These are phyloP conservation scores for Maniola hyperantus DNA, from an alignment of 2,888 invertebrate species.

Conservation along the genomic window DNA sequence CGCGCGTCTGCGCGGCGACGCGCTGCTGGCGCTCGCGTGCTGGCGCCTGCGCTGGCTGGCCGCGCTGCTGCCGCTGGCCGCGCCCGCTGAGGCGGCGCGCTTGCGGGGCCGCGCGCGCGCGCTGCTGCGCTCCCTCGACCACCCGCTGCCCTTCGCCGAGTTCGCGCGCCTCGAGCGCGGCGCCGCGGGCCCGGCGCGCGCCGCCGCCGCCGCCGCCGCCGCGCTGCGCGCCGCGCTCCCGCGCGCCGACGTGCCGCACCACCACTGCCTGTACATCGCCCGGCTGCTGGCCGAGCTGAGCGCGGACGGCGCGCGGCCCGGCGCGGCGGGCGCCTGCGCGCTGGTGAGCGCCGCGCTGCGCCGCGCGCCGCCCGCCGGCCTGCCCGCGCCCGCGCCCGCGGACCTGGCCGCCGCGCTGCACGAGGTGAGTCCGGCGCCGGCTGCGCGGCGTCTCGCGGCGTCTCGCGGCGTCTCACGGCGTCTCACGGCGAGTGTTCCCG, in stretches of 20 bases:
- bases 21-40: slow-evolving; percentile 55
- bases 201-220: slow-evolving; percentile 18
- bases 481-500: neutral
- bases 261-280: slow-evolving; percentile 30
- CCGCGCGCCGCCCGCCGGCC: slow-evolving; percentile 33
- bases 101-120: slow-evolving; percentile 37
- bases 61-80: slow-evolving; percentile 34
- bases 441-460: no score
- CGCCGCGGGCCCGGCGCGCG: slow-evolving; percentile 45
- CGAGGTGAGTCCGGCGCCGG: no score
- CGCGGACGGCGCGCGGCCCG: slow-evolving; percentile 41
- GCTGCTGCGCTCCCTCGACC: slow-evolving; percentile 43
- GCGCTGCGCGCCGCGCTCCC: slow-evolving; percentile 24
- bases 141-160: slow-evolving; percentile 53
- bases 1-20: slow-evolving; percentile 52
- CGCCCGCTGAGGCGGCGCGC: slow-evolving; percentile 43
- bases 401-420: slow-evolving; percentile 36
- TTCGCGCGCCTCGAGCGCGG: slow-evolving; percentile 57
- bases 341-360: slow-evolving; percentile 44
- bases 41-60: slow-evolving; percentile 41
- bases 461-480: no score
- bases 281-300: slow-evolving; percentile 43
- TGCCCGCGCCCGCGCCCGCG: slow-evolving; percentile 31
- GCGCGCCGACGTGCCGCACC: slow-evolving; percentile 38
- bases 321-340: slow-evolving; percentile 42